Evolutionary conservation across 2,797 vertebrate genomes (phyloP).

Genomic region (Poeciliopsis turneri): DNA sequence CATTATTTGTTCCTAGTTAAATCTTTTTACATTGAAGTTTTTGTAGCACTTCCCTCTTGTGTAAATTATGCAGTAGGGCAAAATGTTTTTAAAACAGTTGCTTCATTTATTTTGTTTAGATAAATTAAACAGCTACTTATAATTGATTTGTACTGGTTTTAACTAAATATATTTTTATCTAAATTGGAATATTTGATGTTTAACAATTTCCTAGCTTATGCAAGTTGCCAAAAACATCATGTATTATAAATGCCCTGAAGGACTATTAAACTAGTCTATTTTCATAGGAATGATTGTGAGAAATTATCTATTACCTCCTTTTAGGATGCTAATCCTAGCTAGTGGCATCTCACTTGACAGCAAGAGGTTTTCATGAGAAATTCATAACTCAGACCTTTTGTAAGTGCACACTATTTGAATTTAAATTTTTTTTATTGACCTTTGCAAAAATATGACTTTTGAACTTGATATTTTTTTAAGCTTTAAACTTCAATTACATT

Average conservation of each 20-base stretch:
- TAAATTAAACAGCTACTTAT: background rate
- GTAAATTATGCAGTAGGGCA: constrained; percentile 9
- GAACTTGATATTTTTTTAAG: background rate
- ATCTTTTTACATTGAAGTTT: constrained; percentile 48
- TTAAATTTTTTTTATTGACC: background rate
- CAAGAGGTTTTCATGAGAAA: background rate
- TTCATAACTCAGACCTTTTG: background rate
- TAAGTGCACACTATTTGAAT: background rate
- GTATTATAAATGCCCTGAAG: background rate
- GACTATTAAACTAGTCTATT: background rate
- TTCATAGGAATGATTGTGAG: background rate
- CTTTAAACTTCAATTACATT: background rate
- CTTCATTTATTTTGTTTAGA: background rate
- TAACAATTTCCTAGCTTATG: background rate
- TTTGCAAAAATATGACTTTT: background rate
- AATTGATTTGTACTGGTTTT: background rate
- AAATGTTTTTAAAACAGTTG: background rate
- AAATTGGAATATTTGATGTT: background rate
- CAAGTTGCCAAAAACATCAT: background rate
- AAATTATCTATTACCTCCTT: background rate
- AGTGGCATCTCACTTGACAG: background rate
- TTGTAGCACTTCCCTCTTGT: constrained; percentile 23
- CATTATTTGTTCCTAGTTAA: constrained; percentile 47
- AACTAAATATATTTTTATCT: background rate
- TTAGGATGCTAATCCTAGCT: background rate